Evolutionary conservation across 2,797 vertebrate genomes (phyloP).

Genomic region (Dermochelys coriacea): DNA sequence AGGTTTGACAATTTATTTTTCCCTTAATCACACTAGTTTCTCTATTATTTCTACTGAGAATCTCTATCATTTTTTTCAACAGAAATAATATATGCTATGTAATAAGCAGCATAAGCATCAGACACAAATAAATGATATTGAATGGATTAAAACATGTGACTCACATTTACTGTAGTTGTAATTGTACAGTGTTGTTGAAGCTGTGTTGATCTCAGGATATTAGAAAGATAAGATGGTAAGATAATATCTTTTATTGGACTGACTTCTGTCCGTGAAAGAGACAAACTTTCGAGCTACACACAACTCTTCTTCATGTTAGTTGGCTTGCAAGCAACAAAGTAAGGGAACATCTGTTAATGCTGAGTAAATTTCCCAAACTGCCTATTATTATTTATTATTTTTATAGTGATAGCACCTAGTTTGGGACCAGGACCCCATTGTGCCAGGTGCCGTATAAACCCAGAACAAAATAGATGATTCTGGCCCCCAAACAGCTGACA

Average conservation of each 20-base stretch:
- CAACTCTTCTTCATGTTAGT: neutral
- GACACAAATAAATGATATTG: conserved; percentile 1
- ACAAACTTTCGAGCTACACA: neutral
- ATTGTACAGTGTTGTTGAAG: neutral
- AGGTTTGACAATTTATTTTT: conserved; percentile 1
- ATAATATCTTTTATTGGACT: neutral
- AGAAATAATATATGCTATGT: neutral
- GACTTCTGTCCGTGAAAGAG: neutral
- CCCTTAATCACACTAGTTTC: neutral
- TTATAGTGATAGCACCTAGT: neutral
- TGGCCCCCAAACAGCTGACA: neutral
- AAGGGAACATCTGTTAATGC: neutral
- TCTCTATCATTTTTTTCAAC: neutral
- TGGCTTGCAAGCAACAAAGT: neutral
- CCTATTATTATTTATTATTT: neutral
- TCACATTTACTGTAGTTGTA: neutral
- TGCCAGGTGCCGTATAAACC: neutral
- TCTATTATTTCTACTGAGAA: neutral
- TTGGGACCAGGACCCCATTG: neutral
- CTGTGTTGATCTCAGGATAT: neutral
- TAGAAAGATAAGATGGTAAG: neutral
- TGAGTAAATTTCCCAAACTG: neutral
- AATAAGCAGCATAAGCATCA: conserved; percentile 1
- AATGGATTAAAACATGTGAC: neutral
- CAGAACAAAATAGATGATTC: neutral